Evolutionary conservation across 2,797 vertebrate genomes (phyloP).

Genomic region (Pristis pectinata): DNA sequence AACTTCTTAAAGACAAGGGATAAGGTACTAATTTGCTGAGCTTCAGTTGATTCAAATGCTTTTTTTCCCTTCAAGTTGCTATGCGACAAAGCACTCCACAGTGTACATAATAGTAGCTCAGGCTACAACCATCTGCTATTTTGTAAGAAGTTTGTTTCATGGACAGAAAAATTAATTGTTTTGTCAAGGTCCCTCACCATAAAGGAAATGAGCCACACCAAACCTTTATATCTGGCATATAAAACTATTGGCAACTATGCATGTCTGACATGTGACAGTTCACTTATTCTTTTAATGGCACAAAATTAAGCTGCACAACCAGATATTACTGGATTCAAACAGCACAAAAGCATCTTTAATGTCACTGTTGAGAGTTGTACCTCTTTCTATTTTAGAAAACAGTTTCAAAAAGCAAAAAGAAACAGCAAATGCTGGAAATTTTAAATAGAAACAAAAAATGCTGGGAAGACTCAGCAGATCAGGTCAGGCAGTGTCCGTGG

Average conservation of each 20-base stretch:
- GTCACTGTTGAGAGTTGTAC: neutral
- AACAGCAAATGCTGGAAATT: no score
- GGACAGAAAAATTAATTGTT: conserved; percentile 1
- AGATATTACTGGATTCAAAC: neutral
- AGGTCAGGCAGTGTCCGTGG: no score
- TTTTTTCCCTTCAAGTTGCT: neutral
- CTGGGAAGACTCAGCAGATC: no score
- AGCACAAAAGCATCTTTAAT: neutral
- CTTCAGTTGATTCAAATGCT: neutral
- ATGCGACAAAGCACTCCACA: neutral
- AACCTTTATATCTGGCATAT: neutral
- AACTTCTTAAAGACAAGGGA: neutral
- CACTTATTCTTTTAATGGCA: neutral
- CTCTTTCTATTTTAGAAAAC: neutral
- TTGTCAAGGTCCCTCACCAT: neutral
- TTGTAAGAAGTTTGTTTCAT: neutral
- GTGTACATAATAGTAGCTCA: neutral
- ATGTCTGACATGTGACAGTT: neutral
- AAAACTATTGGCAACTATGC: neutral
- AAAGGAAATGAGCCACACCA: neutral
- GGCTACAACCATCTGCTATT: neutral
- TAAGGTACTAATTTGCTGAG: neutral
- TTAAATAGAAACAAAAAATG: no score
- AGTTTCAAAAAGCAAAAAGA: no score
- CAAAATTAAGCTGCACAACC: neutral